Conservation (phyloP, 2,113 vertebrate genomes). For the Mesitornis unicolor region DNA sequence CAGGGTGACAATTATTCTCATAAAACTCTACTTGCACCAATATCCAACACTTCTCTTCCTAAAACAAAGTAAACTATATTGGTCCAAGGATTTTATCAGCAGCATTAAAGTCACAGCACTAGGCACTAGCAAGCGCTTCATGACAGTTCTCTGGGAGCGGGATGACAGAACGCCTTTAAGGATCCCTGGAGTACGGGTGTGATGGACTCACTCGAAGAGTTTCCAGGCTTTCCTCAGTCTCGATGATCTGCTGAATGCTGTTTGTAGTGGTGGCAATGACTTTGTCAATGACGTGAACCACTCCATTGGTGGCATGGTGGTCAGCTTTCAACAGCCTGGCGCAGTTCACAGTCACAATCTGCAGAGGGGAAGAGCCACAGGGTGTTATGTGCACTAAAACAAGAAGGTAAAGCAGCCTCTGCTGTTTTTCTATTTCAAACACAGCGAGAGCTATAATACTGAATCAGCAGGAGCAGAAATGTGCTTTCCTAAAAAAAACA, state of each 20-base stretch:
- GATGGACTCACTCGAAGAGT: constrained; percentile 84
- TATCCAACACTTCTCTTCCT: neutral
- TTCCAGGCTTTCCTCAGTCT: constrained; percentile 89
- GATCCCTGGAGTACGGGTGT: rapidly evolving
- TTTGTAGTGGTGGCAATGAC: constrained; percentile 91
- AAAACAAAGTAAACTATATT: neutral
- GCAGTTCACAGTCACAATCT: constrained; percentile 97
- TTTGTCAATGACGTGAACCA: constrained; percentile 94
- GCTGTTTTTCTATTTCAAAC: neutral
- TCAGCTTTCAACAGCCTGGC: constrained; percentile 94
- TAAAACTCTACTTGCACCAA: neutral
- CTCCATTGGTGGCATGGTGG: constrained; percentile 94
- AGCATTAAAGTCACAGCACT: neutral
- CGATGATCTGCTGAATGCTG: constrained; percentile 83
- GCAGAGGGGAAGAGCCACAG: neutral
- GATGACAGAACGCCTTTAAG: neutral
- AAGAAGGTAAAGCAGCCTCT: neutral
- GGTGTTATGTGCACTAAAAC: neutral
- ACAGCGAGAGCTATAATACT: rapidly evolving
- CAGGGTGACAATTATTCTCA: neutral
- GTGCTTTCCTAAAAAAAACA: neutral
- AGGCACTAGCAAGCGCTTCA: neutral
- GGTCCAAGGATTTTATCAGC: neutral
- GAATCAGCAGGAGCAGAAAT: neutral
- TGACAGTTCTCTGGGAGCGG: neutral